Base-by-base conservation (phyloP, 2,888 invertebrate species). In the Terebella lapidaria region DNA sequence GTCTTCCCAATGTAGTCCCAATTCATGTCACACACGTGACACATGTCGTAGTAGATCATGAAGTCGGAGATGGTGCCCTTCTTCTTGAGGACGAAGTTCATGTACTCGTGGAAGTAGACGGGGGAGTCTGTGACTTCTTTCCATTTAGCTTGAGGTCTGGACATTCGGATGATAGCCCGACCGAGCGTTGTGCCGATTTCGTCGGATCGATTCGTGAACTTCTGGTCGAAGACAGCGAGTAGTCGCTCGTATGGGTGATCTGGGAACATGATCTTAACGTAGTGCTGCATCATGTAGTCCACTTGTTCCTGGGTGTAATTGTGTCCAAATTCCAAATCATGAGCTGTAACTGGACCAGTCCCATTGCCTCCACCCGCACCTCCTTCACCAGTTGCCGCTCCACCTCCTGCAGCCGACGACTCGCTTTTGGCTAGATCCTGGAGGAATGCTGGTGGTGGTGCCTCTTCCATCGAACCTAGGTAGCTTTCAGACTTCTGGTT, bases 1-100 rank as follows among this genome's bases (percentile, higher is more conserved):
- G 49, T 49, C 49, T 49, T 49, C 49, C 49, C 49, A 24, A 49
- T 49, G 49, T 49, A 49, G 49, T 49, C 49, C 49, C 49, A 49
- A 15, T 15, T 15, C 22, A 49, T 49, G 49, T 49, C 49, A 24
- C 49, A 49, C 15, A 49, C 49, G 49, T 49, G 49, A 22, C 49
- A 49, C 49, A 49, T 49, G 49, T 49, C 49, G 49, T n/a, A 49
- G 49, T 49, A 49, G 49, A 49, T 49, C 49, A 49, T 49, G 22
- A 49, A 49, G 22, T 49, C 49, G 10, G 5, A 5, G 5, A 49
- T 49, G 5, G 49, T n/a, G 22, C 49, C 22, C 24, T 49, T 49
- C 49, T 49, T 49, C 49, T 49, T 49, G 5, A 49, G 49, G 18
- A 49, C 49, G 49, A 49, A 49, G 10, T 49, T 10, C 10, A 49